phyloP scores from a whole-genome alignment of 1,140 invertebrate genomes.

The Battus philenor region DNA sequence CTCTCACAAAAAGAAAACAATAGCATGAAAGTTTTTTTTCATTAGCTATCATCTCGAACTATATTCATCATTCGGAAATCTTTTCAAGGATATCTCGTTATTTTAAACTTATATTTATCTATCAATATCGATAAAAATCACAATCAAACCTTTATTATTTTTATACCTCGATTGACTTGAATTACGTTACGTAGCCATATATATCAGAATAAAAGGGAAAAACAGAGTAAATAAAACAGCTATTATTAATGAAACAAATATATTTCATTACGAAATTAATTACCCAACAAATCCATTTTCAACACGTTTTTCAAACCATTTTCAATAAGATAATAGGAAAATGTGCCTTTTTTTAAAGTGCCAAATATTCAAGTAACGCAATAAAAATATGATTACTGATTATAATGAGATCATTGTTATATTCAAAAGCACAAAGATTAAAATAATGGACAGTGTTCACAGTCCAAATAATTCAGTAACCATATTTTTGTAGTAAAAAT shows the following conservation, averaged over 20 bases:
- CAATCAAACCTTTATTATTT: neutral
- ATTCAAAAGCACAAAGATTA: constrained; percentile 51
- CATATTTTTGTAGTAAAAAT: constrained; percentile 55
- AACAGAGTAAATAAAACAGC: constrained; percentile 43
- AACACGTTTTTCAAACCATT: constrained; percentile 72
- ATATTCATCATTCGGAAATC: too few relatives aligned
- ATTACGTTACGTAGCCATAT: neutral
- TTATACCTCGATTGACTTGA: neutral
- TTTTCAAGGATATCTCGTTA: neutral
- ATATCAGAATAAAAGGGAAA: neutral
- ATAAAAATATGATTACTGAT: constrained; percentile 56
- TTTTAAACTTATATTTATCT: neutral
- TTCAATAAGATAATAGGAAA: constrained; percentile 68
- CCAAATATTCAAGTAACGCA: constrained; percentile 69
- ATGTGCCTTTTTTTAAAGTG: constrained; percentile 74
- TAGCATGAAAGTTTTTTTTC: neutral
- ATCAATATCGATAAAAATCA: neutral
- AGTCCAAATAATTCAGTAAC: constrained; percentile 40
- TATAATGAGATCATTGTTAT: constrained; percentile 62
- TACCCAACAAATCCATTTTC: constrained; percentile 77
- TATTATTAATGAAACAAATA: constrained; percentile 75
- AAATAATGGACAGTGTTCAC: constrained; percentile 34
- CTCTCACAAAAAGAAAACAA: too few relatives aligned
- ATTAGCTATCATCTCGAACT: too few relatives aligned
- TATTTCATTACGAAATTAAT: constrained; percentile 78